phyloP scores from a whole-genome alignment of 2,888 invertebrate genomes.

The Spodoptera exigua region DNA sequence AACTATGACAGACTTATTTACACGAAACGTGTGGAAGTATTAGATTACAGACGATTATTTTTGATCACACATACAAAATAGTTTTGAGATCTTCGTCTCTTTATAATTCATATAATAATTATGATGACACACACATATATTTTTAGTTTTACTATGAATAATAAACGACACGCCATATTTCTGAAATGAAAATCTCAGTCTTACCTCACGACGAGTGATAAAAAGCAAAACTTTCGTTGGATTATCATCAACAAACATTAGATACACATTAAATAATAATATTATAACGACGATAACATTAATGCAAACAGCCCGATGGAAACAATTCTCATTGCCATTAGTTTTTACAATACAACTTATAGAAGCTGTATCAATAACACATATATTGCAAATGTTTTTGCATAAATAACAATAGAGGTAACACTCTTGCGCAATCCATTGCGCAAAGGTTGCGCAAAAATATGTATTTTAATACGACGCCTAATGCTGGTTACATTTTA shows the following conservation, averaged over 20 bases:
- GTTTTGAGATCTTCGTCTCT: slow-evolving; percentile 49
- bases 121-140: slow-evolving; percentile 44
- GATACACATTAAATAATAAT: slow-evolving; percentile 59
- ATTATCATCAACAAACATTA: slow-evolving; percentile 68
- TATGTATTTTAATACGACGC: too few species aligned
- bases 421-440: not conserved
- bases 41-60: slow-evolving; percentile 32
- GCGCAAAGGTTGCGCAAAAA: too few species aligned
- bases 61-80: slow-evolving; percentile 51
- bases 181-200: slow-evolving; percentile 76
- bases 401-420: not conserved
- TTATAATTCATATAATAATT: slow-evolving; percentile 38
- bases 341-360: slow-evolving; percentile 20
- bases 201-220: slow-evolving; percentile 73
- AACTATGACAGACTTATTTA: slow-evolving; percentile 34
- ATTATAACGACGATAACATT: slow-evolving; percentile 60
- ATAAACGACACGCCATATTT: slow-evolving; percentile 53
- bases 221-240: slow-evolving; percentile 72
- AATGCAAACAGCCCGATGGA: slow-evolving; percentile 55
- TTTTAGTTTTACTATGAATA: slow-evolving; percentile 46
- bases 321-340: slow-evolving; percentile 34
- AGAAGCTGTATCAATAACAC: slow-evolving; percentile 38
- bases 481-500: too few species aligned
- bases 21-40: slow-evolving; percentile 21
- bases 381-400: not conserved